Percentiles rank a stretch among this genome's conserved stretches.
These are phyloP conservation scores for Drosophila sproati DNA, from an alignment of 1,140 invertebrate species.

Conservation along the genomic window DNA sequence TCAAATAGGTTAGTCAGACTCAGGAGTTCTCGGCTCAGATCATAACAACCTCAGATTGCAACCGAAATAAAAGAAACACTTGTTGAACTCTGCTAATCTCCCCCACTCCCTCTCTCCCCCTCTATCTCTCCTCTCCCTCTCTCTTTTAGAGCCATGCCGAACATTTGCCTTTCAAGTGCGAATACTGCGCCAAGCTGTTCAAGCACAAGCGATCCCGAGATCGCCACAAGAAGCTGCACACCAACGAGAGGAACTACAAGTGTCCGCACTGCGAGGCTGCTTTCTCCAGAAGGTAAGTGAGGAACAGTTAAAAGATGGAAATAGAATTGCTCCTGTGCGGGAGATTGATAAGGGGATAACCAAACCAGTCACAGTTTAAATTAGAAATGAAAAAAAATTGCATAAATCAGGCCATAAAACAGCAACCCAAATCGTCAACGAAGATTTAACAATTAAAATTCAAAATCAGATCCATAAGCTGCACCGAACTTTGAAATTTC, in stretches of 20 bases:
- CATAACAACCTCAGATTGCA: conserved; percentile 44
- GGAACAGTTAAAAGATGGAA: too few species aligned
- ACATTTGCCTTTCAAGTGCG: conserved; percentile 95
- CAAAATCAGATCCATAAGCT: too few species aligned
- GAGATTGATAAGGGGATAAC: too few species aligned
- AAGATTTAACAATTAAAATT: too few species aligned
- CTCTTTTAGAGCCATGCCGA: conserved; percentile 92
- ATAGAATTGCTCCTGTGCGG: too few species aligned
- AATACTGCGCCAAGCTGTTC: conserved; percentile 95
- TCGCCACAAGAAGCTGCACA: conserved; percentile 97
- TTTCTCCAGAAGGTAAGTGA: conserved; percentile 94
- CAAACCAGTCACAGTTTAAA: too few species aligned
- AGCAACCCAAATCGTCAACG: too few species aligned
- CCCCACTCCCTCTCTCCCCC: neutral
- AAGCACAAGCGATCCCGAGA: conserved; percentile 97
- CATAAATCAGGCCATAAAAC: too few species aligned
- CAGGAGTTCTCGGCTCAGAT: conserved; percentile 18
- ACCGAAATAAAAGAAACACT: neutral
- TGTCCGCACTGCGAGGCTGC: conserved; percentile 96
- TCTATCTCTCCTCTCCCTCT: neutral
- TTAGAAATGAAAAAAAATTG: too few species aligned
- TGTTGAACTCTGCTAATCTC: conserved; percentile 10
- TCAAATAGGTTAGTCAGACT: conserved; percentile 65
- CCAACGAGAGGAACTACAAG: conserved; percentile 96
- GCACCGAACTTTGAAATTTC: too few species aligned